Conservation (phyloP, 2,113 vertebrate genomes). For the Gorilla gorilla region DNA sequence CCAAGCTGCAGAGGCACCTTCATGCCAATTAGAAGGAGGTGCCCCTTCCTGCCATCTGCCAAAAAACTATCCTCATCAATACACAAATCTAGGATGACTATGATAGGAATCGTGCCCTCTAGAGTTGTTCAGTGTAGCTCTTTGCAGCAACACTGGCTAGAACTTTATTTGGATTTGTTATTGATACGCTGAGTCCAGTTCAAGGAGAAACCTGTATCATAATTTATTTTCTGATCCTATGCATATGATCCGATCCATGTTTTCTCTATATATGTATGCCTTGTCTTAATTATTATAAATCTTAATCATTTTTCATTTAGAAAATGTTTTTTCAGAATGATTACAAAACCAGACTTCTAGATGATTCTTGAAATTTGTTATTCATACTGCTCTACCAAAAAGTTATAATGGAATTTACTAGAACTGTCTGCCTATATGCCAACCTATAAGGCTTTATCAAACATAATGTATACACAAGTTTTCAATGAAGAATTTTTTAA, state of each 20-base stretch:
- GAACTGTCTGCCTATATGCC: neutral
- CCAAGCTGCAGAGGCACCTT: neutral
- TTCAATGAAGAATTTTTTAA: neutral
- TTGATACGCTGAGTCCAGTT: neutral
- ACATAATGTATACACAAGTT: neutral
- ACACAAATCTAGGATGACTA: neutral
- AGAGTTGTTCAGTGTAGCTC: neutral
- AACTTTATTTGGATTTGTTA: neutral
- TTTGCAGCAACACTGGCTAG: neutral
- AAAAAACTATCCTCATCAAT: neutral
- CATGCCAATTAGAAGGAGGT: neutral
- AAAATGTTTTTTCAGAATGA: neutral
- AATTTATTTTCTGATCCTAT: neutral
- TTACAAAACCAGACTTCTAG: neutral
- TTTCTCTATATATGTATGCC: neutral
- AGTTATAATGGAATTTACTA: neutral
- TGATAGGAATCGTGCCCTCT: rapidly evolving
- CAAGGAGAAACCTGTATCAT: neutral
- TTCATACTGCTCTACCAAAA: neutral
- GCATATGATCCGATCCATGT: neutral
- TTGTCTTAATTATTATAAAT: neutral
- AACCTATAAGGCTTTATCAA: neutral
- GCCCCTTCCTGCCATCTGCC: neutral
- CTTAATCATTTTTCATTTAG: neutral
- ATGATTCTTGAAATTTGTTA: neutral